Conservation (phyloP, 23 tunicate genomes). For the Corella eumyota region DNA sequence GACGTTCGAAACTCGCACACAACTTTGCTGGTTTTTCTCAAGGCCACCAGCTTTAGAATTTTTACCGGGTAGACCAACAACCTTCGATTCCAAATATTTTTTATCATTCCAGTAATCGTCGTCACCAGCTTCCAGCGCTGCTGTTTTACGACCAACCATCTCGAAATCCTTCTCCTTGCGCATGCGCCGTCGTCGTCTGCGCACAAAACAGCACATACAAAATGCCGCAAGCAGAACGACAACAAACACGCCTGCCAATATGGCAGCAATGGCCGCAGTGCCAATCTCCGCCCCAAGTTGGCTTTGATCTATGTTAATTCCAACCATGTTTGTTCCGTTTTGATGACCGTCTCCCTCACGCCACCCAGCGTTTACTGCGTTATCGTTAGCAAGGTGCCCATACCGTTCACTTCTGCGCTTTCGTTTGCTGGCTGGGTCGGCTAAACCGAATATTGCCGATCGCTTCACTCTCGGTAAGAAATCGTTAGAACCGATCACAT, state of each 20-base stretch:
- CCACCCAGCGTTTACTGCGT: slow-evolving; percentile 29
- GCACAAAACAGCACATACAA: slow-evolving; percentile 10
- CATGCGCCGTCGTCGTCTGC: slow-evolving; percentile 8
- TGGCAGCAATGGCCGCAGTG: slow-evolving; percentile 15
- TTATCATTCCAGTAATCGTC: neutral
- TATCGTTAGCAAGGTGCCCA: neutral
- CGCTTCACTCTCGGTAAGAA: slow-evolving; percentile 40
- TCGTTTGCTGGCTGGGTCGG: neutral
- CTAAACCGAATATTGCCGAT: slow-evolving; percentile 25
- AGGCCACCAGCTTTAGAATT: neutral
- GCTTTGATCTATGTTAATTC: slow-evolving; percentile 26
- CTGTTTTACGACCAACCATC: slow-evolving; percentile 14
- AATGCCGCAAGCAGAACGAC: slow-evolving; percentile 2
- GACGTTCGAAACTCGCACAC: slow-evolving; percentile 10
- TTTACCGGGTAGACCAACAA: neutral
- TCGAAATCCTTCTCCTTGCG: slow-evolving; percentile 22
- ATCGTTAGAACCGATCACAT: slow-evolving; percentile 65
- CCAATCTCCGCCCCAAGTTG: slow-evolving; percentile 8
- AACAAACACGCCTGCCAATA: neutral
- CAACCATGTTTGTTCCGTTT: slow-evolving; percentile 86
- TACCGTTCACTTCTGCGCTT: slow-evolving; percentile 3
- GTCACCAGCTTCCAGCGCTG: slow-evolving; percentile 24
- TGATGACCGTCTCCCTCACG: slow-evolving; percentile 14
- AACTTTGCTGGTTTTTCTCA: neutral
- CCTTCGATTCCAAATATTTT: slow-evolving; percentile 1